phyloP scores from a whole-genome alignment of 2,797 vertebrate species.

The Pagetopsis macropterus region DNA sequence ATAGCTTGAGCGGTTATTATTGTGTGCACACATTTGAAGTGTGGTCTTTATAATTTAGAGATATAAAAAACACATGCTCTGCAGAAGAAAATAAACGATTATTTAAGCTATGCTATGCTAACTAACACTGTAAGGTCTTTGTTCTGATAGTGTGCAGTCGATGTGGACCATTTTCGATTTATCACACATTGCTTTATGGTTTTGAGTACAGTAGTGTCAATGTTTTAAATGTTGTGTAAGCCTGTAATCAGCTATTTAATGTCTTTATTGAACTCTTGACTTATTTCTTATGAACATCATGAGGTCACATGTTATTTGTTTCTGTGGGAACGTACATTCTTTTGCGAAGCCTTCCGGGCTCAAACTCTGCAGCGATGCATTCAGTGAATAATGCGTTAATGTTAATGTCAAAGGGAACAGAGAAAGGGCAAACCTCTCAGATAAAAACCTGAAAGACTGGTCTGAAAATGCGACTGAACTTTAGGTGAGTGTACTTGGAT shows the following conservation, averaged over 20 bases:
- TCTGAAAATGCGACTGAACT: too few relatives aligned
- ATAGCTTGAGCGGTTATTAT: too few relatives aligned
- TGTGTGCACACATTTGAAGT: too few relatives aligned
- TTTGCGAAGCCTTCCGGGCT: not conserved
- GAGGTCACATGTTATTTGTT: not conserved
- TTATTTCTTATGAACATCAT: not conserved
- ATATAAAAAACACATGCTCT: not conserved
- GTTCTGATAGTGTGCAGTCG: not conserved
- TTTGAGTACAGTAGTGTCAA: not conserved
- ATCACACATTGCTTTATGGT: not conserved
- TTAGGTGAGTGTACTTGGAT: not conserved
- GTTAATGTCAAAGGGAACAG: conserved; percentile 9
- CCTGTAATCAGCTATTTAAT: not conserved
- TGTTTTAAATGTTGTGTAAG: not conserved
- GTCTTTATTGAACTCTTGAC: not conserved
- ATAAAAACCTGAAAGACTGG: conserved; percentile 18
- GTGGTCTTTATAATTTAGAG: not conserved
- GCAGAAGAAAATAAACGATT: not conserved
- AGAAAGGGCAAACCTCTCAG: conserved; percentile 18
- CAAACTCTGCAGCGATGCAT: not conserved
- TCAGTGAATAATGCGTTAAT: not conserved
- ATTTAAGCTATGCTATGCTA: not conserved
- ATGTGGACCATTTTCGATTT: not conserved
- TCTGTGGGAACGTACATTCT: conserved; percentile 16
- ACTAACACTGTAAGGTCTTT: not conserved